phyloP scores from a whole-genome alignment of 2,797 vertebrate genomes.

The Phrynocephalus vlangalii region DNA sequence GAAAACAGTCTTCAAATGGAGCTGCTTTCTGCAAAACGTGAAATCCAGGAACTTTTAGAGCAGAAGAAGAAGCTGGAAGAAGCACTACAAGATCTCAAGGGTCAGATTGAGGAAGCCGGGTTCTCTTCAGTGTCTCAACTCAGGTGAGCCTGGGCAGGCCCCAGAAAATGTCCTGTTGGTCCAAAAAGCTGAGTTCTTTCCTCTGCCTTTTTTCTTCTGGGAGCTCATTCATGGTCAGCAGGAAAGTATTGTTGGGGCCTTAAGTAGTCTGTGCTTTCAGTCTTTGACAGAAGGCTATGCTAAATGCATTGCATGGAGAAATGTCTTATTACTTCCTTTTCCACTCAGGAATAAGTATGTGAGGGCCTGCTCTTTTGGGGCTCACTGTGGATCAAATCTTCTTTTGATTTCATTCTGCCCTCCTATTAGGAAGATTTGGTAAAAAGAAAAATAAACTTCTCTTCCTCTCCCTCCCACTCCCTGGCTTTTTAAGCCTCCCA shows the following conservation, averaged over 20 bases:
- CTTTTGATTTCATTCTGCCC: too few species aligned
- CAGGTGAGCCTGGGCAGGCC: slow-evolving; percentile 78
- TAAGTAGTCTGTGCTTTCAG: neutral
- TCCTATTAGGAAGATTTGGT: too few species aligned
- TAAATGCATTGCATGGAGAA: neutral
- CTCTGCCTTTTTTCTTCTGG: neutral
- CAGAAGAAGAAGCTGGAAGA: slow-evolving; percentile 83
- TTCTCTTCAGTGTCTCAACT: slow-evolving; percentile 90
- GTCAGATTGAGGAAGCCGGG: slow-evolving; percentile 87
- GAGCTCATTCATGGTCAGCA: neutral
- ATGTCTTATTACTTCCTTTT: neutral
- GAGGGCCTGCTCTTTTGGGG: too few species aligned
- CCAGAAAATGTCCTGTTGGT: neutral
- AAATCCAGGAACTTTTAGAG: slow-evolving; percentile 80
- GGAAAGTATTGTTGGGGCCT: neutral
- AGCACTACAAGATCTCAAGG: slow-evolving; percentile 87
- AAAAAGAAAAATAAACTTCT: too few species aligned
- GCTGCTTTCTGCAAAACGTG: slow-evolving; percentile 70
- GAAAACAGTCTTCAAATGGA: slow-evolving; percentile 68
- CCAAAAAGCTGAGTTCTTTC: neutral
- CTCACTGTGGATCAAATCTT: too few species aligned
- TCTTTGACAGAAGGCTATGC: neutral
- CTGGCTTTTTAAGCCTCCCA: too few species aligned
- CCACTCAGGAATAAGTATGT: neutral
- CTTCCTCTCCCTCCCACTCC: too few species aligned